Evolutionary conservation across 1,140 invertebrate genomes (phyloP), one percentile per base, ranked within the genome.

Genomic region (Aphaenogaster rudis): DNA sequence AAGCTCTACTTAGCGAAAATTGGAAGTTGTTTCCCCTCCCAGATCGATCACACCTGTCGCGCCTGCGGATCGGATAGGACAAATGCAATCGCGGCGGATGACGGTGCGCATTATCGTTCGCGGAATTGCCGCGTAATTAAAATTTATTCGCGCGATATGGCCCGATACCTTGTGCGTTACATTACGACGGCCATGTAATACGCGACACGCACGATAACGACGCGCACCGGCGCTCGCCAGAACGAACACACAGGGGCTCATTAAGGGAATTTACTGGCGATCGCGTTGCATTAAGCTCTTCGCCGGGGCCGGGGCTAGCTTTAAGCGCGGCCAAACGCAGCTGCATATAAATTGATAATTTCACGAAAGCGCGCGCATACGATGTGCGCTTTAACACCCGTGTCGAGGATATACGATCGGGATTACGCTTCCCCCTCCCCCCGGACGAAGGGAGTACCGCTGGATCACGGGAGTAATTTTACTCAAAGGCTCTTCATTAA

Each of bases 301-400:
- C 1, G 36, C 21, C 50, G 15, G 15, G 33, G 36, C 28, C 39
- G 50, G 39, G 2, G 21, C 66, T 81, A 57, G 79, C 52, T 82
- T 64, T 61, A 42, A 72, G 67, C 80, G 39, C 54, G 15, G 39
- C 15, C 54, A 28, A 80, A 54, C 48, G 66, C 54, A 42, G 67
- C 67, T 82, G 80, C 80, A 74, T 84, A 84, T 84, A 61, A 84
- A 84, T 84, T 84, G 80, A 84, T 74, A 84, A 84, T 84, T 63
- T 84, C 69, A 61, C 66, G 42, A 86, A 80, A 67, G 59, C 64
- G 59, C 63, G 42, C 63, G 42, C 28, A 42, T 67, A 67, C 77
- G 45, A 54, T 59, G 28, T 79, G 11, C 50, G 63, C 42, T 80
- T 86, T 69, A 67, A 59, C 42, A 63, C 39, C 52, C 21, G 33